Evolutionary conservation across 2,113 vertebrate species (phyloP).

Genomic region (Lampris megalopsis): DNA sequence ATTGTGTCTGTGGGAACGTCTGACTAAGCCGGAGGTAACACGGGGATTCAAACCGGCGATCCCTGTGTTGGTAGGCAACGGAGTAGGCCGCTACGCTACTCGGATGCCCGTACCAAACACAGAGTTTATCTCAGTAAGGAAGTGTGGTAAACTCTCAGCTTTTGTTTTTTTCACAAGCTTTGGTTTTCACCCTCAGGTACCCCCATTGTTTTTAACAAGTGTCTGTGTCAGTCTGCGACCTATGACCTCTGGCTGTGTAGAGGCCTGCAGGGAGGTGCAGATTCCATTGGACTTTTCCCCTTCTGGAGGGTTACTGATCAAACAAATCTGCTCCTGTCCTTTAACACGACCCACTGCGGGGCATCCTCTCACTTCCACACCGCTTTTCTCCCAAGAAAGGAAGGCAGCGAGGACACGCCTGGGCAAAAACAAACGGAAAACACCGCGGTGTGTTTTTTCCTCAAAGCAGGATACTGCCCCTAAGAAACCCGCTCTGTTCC

Average conservation of each 20-base stretch:
- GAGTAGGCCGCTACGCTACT: too few relatives aligned
- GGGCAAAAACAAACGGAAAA: conserved; percentile 84
- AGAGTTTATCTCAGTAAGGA: not conserved
- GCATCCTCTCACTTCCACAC: conserved; percentile 6
- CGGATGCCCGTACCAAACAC: not conserved
- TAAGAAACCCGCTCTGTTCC: conserved; percentile 62
- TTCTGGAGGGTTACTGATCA: conserved; percentile 47
- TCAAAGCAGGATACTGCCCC: conserved; percentile 78
- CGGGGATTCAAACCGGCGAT: too few relatives aligned
- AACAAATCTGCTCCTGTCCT: conserved; percentile 37
- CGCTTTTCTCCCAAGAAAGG: conserved; percentile 63
- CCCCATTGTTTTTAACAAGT: conserved; percentile 14
- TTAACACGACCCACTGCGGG: conserved; percentile 17
- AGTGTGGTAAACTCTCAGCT: conserved; percentile 13
- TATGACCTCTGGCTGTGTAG: conserved; percentile 37
- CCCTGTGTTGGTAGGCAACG: too few relatives aligned
- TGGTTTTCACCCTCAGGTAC: not conserved
- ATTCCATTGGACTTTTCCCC: conserved; percentile 74
- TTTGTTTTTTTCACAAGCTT: conserved; percentile 19
- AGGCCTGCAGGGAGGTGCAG: conserved; percentile 25
- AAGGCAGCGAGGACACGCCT: conserved; percentile 73
- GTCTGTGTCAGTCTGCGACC: conserved; percentile 35
- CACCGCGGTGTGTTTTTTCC: conserved; percentile 79
- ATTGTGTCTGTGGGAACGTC: too few relatives aligned
- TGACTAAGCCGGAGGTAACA: too few relatives aligned